Evolutionary conservation across 2,113 vertebrate species (phyloP), one percentile per base, ranked within the genome.

Genomic region (Oophaga pumilio): DNA sequence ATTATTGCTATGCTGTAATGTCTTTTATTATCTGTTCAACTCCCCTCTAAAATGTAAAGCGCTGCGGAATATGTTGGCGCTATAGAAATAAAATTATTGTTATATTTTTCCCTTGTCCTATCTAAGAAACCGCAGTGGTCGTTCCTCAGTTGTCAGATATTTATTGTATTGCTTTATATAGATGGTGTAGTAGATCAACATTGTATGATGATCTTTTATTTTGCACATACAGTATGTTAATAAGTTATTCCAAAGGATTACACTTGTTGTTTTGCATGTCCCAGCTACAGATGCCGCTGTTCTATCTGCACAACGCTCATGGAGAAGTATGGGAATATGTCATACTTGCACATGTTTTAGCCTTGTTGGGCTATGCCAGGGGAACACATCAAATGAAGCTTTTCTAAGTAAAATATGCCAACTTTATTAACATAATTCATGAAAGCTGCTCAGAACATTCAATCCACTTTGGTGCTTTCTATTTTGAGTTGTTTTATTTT

Each of bases 221-320:
- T 13, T 56, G 53, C 53, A 56, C 53, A 56, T 56, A 56, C 17
- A 64, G 62, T 43, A 2, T 43, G 33, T 43, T 64, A 64, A 9
- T 64, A 20, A 64, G 6, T n/a, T 64, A 10, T 22, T 18, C 64
- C 9, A 24, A 66, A 66, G 5, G n/a, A 66, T 24, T 18, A 66
- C 64, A 66, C 64, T 66, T 11, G 10, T 52, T 52, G 18, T 52
- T 52, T 9, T 24, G 1, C 43, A 50, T 43, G 15, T 60, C 28
- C 15, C n/a, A 62, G 28, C 17, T 62, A 43, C 78, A 81, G 78
- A 81, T 81, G 78, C 14, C 57, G 22, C 28, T 81, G 57, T 62
- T 81, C 26, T 24, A 33, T n/a, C 7, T 15, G 14, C 8, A 14
- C 22, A 62, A 20, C 62, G 14, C 20, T 57, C 33, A 28, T 15